Percentiles rank a stretch among this genome's conserved stretches.
Evolutionary conservation across 2,797 vertebrate species (phyloP).

Genomic region (Sebastes paucispinis): DNA sequence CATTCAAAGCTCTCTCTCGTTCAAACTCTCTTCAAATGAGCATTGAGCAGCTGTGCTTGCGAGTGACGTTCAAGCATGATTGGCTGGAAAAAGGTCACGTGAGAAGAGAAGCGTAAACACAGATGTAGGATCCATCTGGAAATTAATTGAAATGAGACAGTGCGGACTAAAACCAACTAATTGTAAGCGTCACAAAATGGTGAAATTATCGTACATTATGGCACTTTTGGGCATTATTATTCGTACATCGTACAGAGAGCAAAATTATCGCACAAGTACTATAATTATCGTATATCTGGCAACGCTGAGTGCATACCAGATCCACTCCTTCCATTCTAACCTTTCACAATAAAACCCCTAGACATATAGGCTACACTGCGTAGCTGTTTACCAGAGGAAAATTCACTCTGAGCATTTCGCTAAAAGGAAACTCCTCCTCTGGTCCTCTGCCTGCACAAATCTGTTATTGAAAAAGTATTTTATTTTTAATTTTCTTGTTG

Average conservation of each 20-base stretch:
- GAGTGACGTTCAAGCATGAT: neutral
- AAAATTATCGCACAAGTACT: neutral
- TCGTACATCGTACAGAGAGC: neutral
- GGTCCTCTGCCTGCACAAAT: too few relatives aligned
- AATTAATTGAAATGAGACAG: neutral
- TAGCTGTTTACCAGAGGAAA: neutral
- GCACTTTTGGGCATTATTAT: too few relatives aligned
- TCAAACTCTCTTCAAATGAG: too few relatives aligned
- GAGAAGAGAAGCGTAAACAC: neutral
- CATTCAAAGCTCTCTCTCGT: too few relatives aligned
- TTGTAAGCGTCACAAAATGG: too few relatives aligned
- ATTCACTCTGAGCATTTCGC: too few relatives aligned
- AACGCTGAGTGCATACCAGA: neutral
- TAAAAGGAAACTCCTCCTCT: too few relatives aligned
- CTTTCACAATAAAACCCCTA: neutral
- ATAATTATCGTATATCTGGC: neutral
- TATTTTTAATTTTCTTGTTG: neutral
- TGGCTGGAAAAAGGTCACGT: neutral
- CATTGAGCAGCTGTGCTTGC: too few relatives aligned
- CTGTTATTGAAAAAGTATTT: neutral
- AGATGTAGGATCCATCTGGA: neutral
- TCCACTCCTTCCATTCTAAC: neutral
- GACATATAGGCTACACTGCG: neutral
- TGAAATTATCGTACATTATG: too few relatives aligned
- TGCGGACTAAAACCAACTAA: neutral